Conservation (phyloP, 2,888 invertebrate species). For the Drosophila setosimentum region DNA sequence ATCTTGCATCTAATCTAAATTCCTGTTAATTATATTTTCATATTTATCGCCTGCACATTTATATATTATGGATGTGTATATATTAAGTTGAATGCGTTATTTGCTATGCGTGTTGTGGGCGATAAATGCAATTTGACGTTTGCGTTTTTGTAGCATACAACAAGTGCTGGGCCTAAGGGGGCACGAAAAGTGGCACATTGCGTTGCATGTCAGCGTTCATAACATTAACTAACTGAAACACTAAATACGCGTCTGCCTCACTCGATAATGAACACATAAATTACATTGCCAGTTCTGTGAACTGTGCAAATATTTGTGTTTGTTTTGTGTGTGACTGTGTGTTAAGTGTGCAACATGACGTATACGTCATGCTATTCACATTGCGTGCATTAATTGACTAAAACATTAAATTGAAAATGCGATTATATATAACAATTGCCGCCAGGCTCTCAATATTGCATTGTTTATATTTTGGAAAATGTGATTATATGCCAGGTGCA, state of each 20-base stretch:
- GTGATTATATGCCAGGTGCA: slow-evolving; percentile 59
- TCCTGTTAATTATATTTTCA: background rate
- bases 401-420: slow-evolving; percentile 74
- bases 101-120: slow-evolving; percentile 73
- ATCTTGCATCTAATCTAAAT: background rate
- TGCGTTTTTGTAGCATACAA: slow-evolving; percentile 24
- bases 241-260: slow-evolving; percentile 50
- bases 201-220: slow-evolving; percentile 40
- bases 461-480: slow-evolving; percentile 43
- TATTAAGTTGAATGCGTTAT: slow-evolving; percentile 48
- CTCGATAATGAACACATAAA: slow-evolving; percentile 76
- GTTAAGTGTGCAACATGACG: slow-evolving; percentile 42
- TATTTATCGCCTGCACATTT: slow-evolving; percentile 54
- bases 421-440: slow-evolving; percentile 65
- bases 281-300: slow-evolving; percentile 51
- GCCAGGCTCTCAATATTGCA: slow-evolving; percentile 2
- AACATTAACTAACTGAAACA: slow-evolving; percentile 57
- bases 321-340: slow-evolving; percentile 5
- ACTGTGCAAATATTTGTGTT: slow-evolving; percentile 53
- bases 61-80: slow-evolving; percentile 21
- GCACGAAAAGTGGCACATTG: background rate
- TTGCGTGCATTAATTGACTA: slow-evolving; percentile 69
- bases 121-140: slow-evolving; percentile 77
- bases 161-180: slow-evolving; percentile 4
- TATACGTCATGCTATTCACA: slow-evolving; percentile 49